phyloP scores from a whole-genome alignment of 2,888 invertebrate species.

The Papilio elwesi region DNA sequence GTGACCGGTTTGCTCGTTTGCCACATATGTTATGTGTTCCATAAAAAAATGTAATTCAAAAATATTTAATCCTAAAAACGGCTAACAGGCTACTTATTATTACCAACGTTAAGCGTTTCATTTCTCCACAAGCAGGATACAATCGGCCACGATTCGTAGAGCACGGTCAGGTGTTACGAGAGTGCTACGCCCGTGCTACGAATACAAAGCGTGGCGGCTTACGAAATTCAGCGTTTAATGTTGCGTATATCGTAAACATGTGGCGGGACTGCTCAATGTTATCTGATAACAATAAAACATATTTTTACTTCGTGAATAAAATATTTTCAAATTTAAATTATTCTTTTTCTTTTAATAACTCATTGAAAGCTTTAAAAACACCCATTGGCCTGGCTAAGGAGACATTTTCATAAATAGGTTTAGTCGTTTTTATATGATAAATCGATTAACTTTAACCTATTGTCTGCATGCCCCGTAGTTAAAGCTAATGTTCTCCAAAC shows the following conservation, averaged over 20 bases:
- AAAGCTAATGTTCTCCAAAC: constrained; percentile 20
- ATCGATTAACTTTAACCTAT: constrained; percentile 7
- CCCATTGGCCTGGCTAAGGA: neutral
- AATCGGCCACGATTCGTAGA: constrained; percentile 3
- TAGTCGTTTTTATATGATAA: neutral
- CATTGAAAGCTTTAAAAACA: neutral
- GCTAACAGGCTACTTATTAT: neutral
- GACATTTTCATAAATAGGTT: neutral
- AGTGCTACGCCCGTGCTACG: constrained; percentile 60
- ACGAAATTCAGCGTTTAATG: constrained; percentile 8
- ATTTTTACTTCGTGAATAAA: too few species aligned
- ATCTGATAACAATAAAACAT: neutral
- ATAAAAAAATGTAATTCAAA: neutral
- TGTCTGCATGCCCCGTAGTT: neutral
- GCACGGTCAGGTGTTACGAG: constrained; percentile 61
- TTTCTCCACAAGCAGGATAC: constrained; percentile 12
- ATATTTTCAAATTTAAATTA: too few species aligned
- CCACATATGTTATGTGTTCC: too few species aligned
- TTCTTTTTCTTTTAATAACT: neutral
- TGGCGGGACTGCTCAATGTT: neutral
- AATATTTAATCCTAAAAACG: neutral
- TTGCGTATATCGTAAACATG: constrained; percentile 20
- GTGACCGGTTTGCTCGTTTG: too few species aligned
- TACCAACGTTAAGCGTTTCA: neutral
- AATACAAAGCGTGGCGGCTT: constrained; percentile 20